Evolutionary conservation across 2,888 invertebrate species (phyloP), one percentile per base, ranked within the genome.

Genomic region (Strigamia transsilvanica): DNA sequence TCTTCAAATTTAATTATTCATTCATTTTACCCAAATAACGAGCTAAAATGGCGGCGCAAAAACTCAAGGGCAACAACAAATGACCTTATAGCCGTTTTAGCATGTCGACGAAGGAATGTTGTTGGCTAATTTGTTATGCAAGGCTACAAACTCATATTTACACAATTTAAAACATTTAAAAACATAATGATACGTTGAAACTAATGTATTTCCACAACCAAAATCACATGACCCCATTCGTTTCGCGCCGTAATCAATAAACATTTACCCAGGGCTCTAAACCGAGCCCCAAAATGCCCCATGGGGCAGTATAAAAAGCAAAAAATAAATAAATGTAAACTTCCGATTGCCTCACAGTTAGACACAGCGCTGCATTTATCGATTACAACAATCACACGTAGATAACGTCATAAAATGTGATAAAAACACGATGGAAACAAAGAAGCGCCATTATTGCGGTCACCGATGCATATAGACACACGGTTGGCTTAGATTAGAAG

Each of bases 71-170:
- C 77, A 32, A 23, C 79, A 81, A 82, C 79, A 13, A 5, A 34
- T 46, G 61, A 18, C 42, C 27, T 32, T 41, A n/a, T n/a, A 34
- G 27, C 27, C 34, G 79, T 18, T 79, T 42, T 12, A 42, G 38
- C 27, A 79, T 41, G 79, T 12, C 42, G 41, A 23, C 32, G 1
- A 4, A 79, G 41, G 79, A 79, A 79, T 79, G 79, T 79, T 23
- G 73, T 27, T 79, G 41, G 27, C 27, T 27, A 27, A 27, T n/a
- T n/a, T 13, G 13, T 46, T 79, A 41, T 41, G 79, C 42, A 23
- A 79, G 79, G 41, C 18, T 38, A 79, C 38, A 46, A 79, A 79
- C 27, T 38, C 78, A 23, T 41, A 46, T 79, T 79, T 79, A 42
- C 46, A 42, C 21, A 73, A 1, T 15, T 80, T 51, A 21, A 23